Evolutionary conservation across 2,888 invertebrate species (phyloP).

Genomic region (Rhamphomyia laevipes): DNA sequence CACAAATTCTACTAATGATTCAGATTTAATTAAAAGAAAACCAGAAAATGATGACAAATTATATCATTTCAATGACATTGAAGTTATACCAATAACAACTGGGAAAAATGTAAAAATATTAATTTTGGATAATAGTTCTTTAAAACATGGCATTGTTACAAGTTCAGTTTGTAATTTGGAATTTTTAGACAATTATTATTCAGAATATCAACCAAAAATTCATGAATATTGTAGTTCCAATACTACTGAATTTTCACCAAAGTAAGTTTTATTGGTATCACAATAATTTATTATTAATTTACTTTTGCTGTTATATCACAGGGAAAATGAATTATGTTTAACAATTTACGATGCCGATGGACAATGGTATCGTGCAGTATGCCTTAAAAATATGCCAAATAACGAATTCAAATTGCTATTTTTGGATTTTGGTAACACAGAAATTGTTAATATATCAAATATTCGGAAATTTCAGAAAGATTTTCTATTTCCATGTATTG

Average conservation of each 20-base stretch:
- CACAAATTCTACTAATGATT: not conserved
- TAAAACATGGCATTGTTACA: slow-evolving; percentile 18
- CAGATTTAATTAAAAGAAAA: not conserved
- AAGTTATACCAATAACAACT: slow-evolving; percentile 17
- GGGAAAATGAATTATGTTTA: slow-evolving; percentile 20
- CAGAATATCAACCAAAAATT: slow-evolving; percentile 12
- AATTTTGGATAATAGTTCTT: slow-evolving; percentile 18
- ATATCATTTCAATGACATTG: slow-evolving; percentile 16
- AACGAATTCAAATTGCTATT: slow-evolving; percentile 18
- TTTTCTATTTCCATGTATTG: slow-evolving; percentile 19
- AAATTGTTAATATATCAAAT: slow-evolving; percentile 16
- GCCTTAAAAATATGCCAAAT: slow-evolving; percentile 13
- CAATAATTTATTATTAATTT: not conserved
- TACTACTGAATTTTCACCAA: slow-evolving; percentile 15
- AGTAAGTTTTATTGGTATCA: slow-evolving; percentile 13
- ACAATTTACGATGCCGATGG: slow-evolving; percentile 18
- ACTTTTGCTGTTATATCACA: slow-evolving; percentile 6
- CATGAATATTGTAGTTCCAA: slow-evolving; percentile 15
- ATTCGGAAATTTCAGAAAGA: slow-evolving; percentile 18
- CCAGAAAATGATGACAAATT: not conserved
- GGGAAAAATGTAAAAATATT: slow-evolving; percentile 15
- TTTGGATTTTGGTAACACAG: slow-evolving; percentile 21
- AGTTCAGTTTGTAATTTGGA: slow-evolving; percentile 14
- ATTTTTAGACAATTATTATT: slow-evolving; percentile 14
- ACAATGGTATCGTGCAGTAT: slow-evolving; percentile 23